Conservation (phyloP, 2,888 invertebrate species). For the Coelinius sp. region DNA sequence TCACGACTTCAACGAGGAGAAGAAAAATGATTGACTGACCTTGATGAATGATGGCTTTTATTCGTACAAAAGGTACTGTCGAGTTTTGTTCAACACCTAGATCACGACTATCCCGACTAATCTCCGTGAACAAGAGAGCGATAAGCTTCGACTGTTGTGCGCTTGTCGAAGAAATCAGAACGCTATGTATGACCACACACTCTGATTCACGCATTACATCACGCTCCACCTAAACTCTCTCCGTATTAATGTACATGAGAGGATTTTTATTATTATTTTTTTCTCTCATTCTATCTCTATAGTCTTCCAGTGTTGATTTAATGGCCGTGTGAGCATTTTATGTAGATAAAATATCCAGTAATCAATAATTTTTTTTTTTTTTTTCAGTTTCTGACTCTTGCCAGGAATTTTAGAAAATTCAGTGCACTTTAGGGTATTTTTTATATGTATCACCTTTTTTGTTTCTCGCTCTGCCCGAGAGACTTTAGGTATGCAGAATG, state of each 20-base stretch:
- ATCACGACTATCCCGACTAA: constrained; percentile 18
- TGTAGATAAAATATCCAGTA: not conserved
- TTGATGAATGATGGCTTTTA: constrained; percentile 23
- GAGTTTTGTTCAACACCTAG: constrained; percentile 7
- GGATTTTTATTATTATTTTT: constrained; percentile 21
- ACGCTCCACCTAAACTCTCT: constrained; percentile 21
- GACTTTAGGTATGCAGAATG: constrained; percentile 9
- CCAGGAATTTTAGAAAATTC: not conserved
- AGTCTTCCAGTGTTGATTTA: not conserved
- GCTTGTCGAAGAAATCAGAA: constrained; percentile 34
- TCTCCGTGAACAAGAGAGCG: constrained; percentile 22
- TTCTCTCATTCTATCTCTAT: not conserved
- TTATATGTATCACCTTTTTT: not conserved
- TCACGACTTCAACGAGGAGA: constrained; percentile 4
- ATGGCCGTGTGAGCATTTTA: not conserved
- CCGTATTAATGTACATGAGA: constrained; percentile 10
- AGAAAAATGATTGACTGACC: constrained; percentile 24
- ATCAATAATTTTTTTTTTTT: not conserved
- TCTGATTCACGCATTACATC: constrained; percentile 42
- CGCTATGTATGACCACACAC: constrained; percentile 34
- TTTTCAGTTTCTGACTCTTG: not conserved
- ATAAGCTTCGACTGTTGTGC: constrained; percentile 19
- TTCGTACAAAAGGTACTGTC: constrained; percentile 17
- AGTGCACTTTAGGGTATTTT: not conserved
- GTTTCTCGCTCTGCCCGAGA: constrained; percentile 12